Percentiles rank a stretch among this genome's conserved stretches.
These are phyloP conservation scores for Apocrypta bakeri DNA, from an alignment of 1,140 invertebrate species.

Conservation along the genomic window DNA sequence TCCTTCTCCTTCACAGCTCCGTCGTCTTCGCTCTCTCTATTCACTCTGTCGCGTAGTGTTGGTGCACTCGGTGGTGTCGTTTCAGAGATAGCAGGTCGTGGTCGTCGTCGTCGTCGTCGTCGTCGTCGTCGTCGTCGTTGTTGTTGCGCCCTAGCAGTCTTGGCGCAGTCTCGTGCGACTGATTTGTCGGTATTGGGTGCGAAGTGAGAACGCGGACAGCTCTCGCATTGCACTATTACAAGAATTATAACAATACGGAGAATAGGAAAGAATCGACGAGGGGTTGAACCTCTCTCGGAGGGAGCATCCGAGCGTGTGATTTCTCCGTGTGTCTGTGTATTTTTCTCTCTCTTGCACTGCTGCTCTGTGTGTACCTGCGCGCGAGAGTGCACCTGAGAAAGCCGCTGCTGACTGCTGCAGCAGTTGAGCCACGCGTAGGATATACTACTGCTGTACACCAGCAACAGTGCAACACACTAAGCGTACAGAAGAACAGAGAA, in stretches of 20 bases:
- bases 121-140: neutral
- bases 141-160: neutral
- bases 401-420: neutral
- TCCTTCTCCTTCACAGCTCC: conserved; percentile 8
- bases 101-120: neutral
- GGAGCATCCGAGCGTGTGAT: neutral
- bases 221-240: too few relatives aligned
- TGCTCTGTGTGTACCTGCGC: neutral
- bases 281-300: neutral
- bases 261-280: neutral
- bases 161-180: conserved; percentile 11
- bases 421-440: neutral
- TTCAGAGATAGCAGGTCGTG: neutral
- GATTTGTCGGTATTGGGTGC: neutral
- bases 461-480: neutral
- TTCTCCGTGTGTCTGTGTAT: neutral
- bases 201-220: too few relatives aligned
- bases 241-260: too few relatives aligned
- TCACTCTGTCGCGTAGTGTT: neutral
- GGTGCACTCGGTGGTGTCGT: neutral
- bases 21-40: neutral
- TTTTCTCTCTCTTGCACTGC: too few relatives aligned
- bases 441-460: neutral
- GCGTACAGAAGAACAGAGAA: neutral
- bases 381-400: neutral